Percentiles rank a stretch among this genome's conserved stretches.
These are phyloP conservation scores for Calosoma granatense DNA, from an alignment of 1,140 invertebrate genomes.

Conservation along the genomic window DNA sequence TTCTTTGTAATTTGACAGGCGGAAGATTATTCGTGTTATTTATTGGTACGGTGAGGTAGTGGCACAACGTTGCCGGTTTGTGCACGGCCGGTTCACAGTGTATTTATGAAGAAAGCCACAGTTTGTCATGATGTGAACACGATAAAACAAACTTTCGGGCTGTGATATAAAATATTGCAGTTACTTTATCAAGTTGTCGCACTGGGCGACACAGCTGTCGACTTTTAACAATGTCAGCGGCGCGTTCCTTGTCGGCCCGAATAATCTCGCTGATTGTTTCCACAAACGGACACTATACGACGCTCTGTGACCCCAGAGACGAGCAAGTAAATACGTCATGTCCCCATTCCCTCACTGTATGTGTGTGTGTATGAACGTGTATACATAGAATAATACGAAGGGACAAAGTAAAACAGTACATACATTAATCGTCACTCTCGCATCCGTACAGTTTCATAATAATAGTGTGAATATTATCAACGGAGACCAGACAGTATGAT, in stretches of 20 bases:
- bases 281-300: neutral
- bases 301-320: neutral
- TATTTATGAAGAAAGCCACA: conserved; percentile 9
- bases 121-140: conserved; percentile 18
- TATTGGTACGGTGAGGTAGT: neutral
- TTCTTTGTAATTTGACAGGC: conserved; percentile 7
- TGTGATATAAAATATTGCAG: conserved; percentile 18
- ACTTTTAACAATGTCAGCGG: conserved; percentile 10
- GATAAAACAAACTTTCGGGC: conserved; percentile 18
- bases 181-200: conserved; percentile 16
- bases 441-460: too few relatives aligned
- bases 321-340: neutral
- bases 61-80: neutral
- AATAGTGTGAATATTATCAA: too few relatives aligned
- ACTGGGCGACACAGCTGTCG: conserved; percentile 13
- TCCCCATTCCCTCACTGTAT: too few relatives aligned
- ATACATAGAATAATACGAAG: too few relatives aligned
- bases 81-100: neutral
- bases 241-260: neutral
- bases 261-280: conserved; percentile 8
- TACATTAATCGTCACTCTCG: too few relatives aligned
- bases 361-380: too few relatives aligned
- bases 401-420: too few relatives aligned
- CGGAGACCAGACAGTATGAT: too few relatives aligned
- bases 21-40: conserved; percentile 1